These are phyloP conservation scores for Myotis findleyi DNA, from an alignment of 2,797 vertebrate species.

Conservation along the genomic window DNA sequence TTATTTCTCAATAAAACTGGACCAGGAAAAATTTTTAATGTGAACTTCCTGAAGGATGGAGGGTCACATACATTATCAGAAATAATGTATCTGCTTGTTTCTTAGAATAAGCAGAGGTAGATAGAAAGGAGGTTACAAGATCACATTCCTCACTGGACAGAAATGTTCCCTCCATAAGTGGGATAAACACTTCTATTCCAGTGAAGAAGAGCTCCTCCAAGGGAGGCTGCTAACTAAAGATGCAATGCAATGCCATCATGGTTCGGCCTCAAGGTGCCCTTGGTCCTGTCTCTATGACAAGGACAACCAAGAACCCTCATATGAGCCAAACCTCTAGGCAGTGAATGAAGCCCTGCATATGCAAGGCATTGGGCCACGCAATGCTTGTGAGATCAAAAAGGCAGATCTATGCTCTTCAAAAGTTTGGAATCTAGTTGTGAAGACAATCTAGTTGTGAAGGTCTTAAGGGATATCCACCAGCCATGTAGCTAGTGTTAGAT, in stretches of 20 bases:
- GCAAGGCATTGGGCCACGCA: neutral
- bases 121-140: neutral
- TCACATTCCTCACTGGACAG: neutral
- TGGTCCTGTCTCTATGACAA: neutral
- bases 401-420: neutral
- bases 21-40: neutral
- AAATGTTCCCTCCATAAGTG: neutral
- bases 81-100: neutral
- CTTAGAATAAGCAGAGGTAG: neutral
- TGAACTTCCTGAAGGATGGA: neutral
- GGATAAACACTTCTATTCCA: neutral
- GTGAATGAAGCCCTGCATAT: neutral
- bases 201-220: neutral
- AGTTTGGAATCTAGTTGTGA: neutral
- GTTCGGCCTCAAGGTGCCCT: neutral
- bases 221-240: neutral
- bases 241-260: neutral
- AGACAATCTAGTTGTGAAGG: neutral
- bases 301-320: neutral
- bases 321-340: neutral
- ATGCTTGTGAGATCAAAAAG: neutral
- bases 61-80: neutral
- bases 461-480: neutral
- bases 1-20: conserved; percentile 14
- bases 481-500: neutral